These are phyloP conservation scores for Tromatobia lineatoria DNA, from an alignment of 2,888 invertebrate species.

Conservation along the genomic window DNA sequence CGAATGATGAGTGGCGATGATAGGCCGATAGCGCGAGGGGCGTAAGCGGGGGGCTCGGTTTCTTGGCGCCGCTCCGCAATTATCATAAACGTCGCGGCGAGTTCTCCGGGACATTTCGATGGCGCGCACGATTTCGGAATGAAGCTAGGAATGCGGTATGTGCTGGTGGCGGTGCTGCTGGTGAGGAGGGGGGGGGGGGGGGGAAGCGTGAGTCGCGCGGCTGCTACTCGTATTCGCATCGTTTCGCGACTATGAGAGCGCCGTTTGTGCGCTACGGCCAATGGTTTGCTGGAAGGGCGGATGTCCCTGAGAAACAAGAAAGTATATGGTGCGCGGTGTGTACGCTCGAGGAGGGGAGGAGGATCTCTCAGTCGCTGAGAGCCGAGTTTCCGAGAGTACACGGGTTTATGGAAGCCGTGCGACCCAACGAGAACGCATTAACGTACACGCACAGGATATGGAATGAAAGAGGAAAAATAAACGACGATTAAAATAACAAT, in stretches of 20 bases:
- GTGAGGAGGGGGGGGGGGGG: not conserved
- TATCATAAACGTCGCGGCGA: slow-evolving; percentile 78
- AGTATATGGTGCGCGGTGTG: slow-evolving; percentile 51
- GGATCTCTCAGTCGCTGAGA: slow-evolving; percentile 37
- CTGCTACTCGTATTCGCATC: slow-evolving; percentile 37
- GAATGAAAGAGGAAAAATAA: slow-evolving; percentile 14
- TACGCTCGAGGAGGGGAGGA: slow-evolving; percentile 6
- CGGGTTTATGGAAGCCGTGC: slow-evolving; percentile 56
- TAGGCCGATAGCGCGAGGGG: not conserved
- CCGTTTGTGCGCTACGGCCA: slow-evolving; percentile 27
- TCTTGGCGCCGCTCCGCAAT: slow-evolving; percentile 74
- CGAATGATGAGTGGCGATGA: slow-evolving; percentile 22
- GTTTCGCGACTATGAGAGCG: slow-evolving; percentile 38
- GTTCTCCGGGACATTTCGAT: slow-evolving; percentile 65
- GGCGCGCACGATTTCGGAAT: slow-evolving; percentile 74
- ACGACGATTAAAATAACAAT: slow-evolving; percentile 1
- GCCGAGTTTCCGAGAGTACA: slow-evolving; percentile 22
- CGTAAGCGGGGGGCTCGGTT: slow-evolving; percentile 28
- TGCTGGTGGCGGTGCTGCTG: slow-evolving; percentile 3
- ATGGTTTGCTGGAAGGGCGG: slow-evolving; percentile 49
- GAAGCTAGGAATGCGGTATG: slow-evolving; percentile 73
- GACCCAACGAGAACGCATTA: slow-evolving; percentile 58
- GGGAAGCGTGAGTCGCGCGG: slow-evolving; percentile 21
- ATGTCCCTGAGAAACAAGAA: slow-evolving; percentile 70
- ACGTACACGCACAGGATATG: slow-evolving; percentile 56